Conservation (phyloP, 1,140 invertebrate genomes). For the Drosophila funebris region DNA sequence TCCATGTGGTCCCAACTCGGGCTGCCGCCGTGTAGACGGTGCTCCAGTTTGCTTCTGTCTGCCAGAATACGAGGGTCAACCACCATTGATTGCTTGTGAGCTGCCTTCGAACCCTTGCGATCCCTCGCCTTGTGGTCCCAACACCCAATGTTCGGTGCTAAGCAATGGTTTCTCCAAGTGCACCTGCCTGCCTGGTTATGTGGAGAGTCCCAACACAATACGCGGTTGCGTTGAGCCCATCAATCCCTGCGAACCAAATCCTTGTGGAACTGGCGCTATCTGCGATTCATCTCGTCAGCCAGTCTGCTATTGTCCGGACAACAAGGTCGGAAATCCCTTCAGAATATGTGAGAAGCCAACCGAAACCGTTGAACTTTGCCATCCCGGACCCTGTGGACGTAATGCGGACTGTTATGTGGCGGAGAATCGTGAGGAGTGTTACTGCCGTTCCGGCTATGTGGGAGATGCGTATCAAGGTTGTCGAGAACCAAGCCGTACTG, state of each 20-base stretch:
- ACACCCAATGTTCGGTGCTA: constrained; percentile 92
- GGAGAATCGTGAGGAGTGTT: constrained; percentile 90
- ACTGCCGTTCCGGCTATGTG: constrained; percentile 89
- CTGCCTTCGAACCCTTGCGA: constrained; percentile 89
- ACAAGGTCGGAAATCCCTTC: constrained; percentile 91
- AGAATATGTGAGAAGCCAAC: constrained; percentile 87
- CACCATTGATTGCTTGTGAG: constrained; percentile 86
- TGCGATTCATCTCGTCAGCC: constrained; percentile 91
- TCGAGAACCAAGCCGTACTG: constrained; percentile 86
- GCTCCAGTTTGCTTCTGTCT: constrained; percentile 92
- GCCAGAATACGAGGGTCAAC: constrained; percentile 94
- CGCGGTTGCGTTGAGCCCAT: constrained; percentile 90
- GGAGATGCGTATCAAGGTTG: constrained; percentile 92
- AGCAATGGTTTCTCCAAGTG: constrained; percentile 94
- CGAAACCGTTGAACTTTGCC: constrained; percentile 87
- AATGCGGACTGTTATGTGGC: constrained; percentile 92
- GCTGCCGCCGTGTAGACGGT: constrained; percentile 89
- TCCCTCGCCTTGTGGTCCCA: constrained; percentile 93
- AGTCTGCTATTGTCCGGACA: constrained; percentile 92
- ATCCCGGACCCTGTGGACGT: constrained; percentile 90
- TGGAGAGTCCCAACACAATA: constrained; percentile 94
- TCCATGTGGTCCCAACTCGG: constrained; percentile 92
- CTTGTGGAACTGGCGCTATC: constrained; percentile 90
- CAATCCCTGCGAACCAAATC: constrained; percentile 92
- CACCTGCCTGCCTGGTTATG: constrained; percentile 91